Evolutionary conservation across 1,140 invertebrate species (phyloP), one percentile per base, ranked within the genome.

Genomic region (Gonatopus flavifemur): DNA sequence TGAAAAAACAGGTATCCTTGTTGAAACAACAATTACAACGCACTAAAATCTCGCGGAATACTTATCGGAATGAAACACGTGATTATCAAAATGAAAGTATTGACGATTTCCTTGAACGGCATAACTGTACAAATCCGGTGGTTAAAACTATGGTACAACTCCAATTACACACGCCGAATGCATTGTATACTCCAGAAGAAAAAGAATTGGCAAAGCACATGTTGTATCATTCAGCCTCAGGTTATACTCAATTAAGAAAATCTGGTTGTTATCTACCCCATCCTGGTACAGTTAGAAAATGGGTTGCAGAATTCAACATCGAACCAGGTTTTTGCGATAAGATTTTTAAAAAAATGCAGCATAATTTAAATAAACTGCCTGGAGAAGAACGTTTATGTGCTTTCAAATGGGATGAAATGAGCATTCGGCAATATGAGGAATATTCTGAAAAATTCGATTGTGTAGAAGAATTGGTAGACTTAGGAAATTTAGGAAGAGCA

Each of bases 361-460:
- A 42, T 13, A 52, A 38, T 7, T 12, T 64, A 9, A 7, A 1
- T 1, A 4, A 40, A 9, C 15, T 56, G 8, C 37, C 41, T 0
- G 1, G 5, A 1, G 50, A 54, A 2, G 33, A 64, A n/a, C 36
- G 52, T 25, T 16, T 58, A 3, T 59, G 53, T 20, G 38, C 41
- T 8, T 33, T 59, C 13, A 55, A 58, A 38, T 61, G 36, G 28
- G 49, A 61, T 33, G 53, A 63, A 48, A 57, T 59, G 42, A 16
- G 30, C 1, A 55, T 55, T 1, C 48, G 53, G 20, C 2, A 13
- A 13, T 55, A 38, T 30, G 52, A 63, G 39, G 54, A 64, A 44
- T 61, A 58, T 46, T 59, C 50, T 0, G 9, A 24, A 9, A 54
- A 54, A 25, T 56, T 35, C 9, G 55, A 58, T 40, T 39, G 13